Conservation (phyloP, 2,888 invertebrate species). For the Lasioglossum marginatum region DNA sequence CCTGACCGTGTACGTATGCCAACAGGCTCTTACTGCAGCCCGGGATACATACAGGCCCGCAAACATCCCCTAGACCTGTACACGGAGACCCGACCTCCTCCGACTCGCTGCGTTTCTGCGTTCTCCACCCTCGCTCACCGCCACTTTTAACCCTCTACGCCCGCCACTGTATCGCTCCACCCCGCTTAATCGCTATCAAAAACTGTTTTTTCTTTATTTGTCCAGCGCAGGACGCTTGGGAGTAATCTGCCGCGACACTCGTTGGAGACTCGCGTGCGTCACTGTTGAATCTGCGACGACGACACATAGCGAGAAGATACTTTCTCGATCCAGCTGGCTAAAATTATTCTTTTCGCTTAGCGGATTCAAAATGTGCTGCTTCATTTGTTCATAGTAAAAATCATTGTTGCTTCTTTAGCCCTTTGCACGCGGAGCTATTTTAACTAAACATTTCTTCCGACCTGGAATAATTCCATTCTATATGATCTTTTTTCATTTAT, state of each 20-base stretch:
- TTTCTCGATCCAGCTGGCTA: background rate
- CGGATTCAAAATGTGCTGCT: background rate
- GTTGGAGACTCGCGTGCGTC: background rate
- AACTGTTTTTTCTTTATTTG: constrained; percentile 17
- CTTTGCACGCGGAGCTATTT: too few species aligned
- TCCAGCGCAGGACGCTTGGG: background rate
- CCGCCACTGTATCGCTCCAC: background rate
- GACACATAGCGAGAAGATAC: background rate
- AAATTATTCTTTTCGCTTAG: background rate
- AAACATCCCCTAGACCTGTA: constrained; percentile 56
- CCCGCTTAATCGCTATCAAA: constrained; percentile 41
- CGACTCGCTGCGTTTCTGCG: constrained; percentile 45
- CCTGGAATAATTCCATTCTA: too few species aligned
- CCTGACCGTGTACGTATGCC: constrained; percentile 47
- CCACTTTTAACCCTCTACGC: background rate
- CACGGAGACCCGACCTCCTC: constrained; percentile 48
- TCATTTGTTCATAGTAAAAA: background rate
- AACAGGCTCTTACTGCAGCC: constrained; percentile 39
- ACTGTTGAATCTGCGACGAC: constrained; percentile 1
- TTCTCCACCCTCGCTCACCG: constrained; percentile 26
- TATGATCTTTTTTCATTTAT: too few species aligned
- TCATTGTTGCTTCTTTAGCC: background rate
- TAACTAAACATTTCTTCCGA: too few species aligned
- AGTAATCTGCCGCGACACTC: constrained; percentile 4
- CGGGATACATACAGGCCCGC: constrained; percentile 57